Conservation (phyloP, 2,888 invertebrate genomes). For the Matsumyia berberina region DNA sequence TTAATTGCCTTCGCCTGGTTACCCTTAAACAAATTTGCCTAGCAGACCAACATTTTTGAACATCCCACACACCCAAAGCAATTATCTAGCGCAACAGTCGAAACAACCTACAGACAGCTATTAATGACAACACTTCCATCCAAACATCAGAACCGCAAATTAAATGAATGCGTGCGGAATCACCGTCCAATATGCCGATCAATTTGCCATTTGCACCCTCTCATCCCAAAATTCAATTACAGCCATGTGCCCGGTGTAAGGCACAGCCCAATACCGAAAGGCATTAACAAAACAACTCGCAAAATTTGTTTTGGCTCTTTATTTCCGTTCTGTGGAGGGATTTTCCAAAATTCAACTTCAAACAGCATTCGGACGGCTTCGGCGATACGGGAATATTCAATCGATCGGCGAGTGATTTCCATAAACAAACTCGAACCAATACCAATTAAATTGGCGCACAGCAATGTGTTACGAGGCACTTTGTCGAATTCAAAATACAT, state of each 20-base stretch:
- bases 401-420: constrained; percentile 3
- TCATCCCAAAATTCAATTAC: neutral
- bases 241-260: neutral
- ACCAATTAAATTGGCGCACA: constrained; percentile 11
- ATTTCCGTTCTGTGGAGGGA: no score
- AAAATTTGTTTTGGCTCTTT: neutral
- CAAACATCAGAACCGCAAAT: constrained; percentile 30
- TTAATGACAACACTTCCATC: constrained; percentile 20
- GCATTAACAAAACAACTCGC: constrained; percentile 11
- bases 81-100: constrained; percentile 2
- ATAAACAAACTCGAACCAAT: constrained; percentile 27
- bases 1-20: neutral
- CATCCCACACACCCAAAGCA: neutral
- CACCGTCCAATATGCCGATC: neutral
- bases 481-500: neutral
- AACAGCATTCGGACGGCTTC: neutral
- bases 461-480: constrained; percentile 8
- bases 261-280: neutral
- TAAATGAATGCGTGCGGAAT: neutral
- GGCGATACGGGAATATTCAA: neutral
- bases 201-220: constrained; percentile 16
- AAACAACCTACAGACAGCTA: constrained; percentile 10
- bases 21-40: neutral
- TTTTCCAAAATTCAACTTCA: constrained; percentile 21
- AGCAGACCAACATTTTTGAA: neutral